These are phyloP conservation scores for Epizoanthus scotinus DNA, from an alignment of 92 coral and sea anemone species.

Conservation along the genomic window DNA sequence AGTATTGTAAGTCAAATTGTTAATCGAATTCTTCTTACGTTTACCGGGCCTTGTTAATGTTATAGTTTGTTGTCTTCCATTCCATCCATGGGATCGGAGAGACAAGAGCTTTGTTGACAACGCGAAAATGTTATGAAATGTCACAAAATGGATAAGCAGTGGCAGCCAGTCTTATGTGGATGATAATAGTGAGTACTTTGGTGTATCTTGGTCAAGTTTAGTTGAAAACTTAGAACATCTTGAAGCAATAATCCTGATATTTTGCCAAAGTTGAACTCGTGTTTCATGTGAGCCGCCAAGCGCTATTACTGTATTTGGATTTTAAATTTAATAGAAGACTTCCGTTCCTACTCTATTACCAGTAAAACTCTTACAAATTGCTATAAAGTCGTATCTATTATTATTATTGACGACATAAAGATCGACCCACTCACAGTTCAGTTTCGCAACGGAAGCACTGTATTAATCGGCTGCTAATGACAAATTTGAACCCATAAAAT, in stretches of 20 bases:
- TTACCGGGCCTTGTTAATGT: no score
- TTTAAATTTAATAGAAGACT: neutral
- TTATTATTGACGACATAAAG: no score
- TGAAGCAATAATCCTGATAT: neutral
- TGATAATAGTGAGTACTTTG: neutral
- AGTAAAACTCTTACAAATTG: neutral
- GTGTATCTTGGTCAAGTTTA: neutral
- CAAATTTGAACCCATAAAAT: no score
- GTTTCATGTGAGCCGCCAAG: neutral
- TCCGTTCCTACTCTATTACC: neutral
- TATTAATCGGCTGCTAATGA: no score
- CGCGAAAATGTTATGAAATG: conserved; percentile 9
- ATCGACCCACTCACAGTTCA: no score
- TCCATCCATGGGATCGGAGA: neutral
- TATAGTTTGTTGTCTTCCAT: neutral
- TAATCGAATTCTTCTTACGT: neutral
- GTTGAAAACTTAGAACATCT: neutral
- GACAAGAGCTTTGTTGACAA: conserved; percentile 11
- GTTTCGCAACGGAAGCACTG: no score
- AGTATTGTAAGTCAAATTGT: neutral
- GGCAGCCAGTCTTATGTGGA: neutral
- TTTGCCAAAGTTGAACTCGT: neutral
- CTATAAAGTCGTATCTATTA: no score
- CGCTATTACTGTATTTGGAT: conserved; percentile 9
- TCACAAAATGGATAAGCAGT: neutral